Base-by-base conservation (phyloP, 64 coral and sea anemone genomes). In the Montipora sp. region DNA sequence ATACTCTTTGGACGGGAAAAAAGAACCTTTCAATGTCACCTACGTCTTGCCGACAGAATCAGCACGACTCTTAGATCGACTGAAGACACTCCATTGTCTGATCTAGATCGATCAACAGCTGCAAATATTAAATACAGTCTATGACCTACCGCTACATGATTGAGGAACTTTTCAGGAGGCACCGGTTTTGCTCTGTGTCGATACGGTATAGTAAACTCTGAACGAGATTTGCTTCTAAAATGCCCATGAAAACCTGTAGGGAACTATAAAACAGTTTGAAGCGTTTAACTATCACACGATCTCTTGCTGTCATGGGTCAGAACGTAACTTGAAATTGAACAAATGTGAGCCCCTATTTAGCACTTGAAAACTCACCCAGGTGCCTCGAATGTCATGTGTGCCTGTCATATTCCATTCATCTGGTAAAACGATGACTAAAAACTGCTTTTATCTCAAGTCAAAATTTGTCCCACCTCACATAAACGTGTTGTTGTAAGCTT, bases 191-290 rank as follows among this genome's bases (percentile, higher is more conserved):
- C 91, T 80, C 91, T 93, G 45, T 93, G 91, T 1, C 91, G 73
- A 73, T 87, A 93, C 49, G 91, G 91, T 24, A 93, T 80, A 4
- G 49, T 81, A 63, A 80, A 93, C 24, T 93, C 91, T 79, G 75
- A 79, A 59, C 91, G 91, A n/a, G 83, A 67, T 80, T 88, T 93
- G 72, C 91, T 93, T 59, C 91, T 77, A 93, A 87, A 93, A 80
- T 93, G 91, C 45, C 91, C 91, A 59, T 93, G 91, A 49, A 80
- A 93, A 80, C 91, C 91, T 79, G 91, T 58, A 21, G 82, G 82
- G 71, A 87, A 93, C 91, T 93, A 23, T 36, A 71, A 16, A 63
- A 55, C 13, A 19, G 71, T 85, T 85, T 6, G 5, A 20, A 16
- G 46, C 23, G 47, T 71, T 49, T 47, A 68, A 46, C 48, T 36